A percentile compares a stretch with the other conserved stretches of the same genome.
These are phyloP conservation scores for Spisula subtruncata DNA, from an alignment of 2,888 invertebrate species.

Conservation along the genomic window DNA sequence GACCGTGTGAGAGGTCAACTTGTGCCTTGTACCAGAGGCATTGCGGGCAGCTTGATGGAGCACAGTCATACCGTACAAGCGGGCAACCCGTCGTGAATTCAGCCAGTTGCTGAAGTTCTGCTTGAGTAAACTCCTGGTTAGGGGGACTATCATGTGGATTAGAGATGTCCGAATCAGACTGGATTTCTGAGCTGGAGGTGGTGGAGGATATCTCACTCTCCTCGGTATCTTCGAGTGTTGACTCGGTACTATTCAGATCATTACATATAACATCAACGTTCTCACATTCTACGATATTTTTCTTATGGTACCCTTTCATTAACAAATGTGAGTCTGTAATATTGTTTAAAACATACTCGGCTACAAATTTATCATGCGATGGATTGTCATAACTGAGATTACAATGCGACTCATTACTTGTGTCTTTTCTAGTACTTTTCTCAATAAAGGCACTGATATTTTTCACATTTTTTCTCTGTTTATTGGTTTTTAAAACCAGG, in stretches of 20 bases:
- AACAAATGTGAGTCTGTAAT: conserved; percentile 69
- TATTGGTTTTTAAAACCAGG: conserved; percentile 54
- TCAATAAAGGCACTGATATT: conserved; percentile 86
- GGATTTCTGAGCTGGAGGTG: conserved; percentile 81
- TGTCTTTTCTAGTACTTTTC: conserved; percentile 33
- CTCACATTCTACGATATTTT: conserved; percentile 83
- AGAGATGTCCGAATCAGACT: conserved; percentile 80
- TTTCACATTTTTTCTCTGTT: conserved; percentile 82
- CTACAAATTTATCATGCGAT: conserved; percentile 73
- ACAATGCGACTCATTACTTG: conserved; percentile 62
- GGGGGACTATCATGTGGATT: conserved; percentile 63
- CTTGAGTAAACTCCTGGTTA: conserved; percentile 76
- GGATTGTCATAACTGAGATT: conserved; percentile 63
- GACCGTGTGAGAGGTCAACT: conserved; percentile 59
- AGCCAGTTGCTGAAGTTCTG: conserved; percentile 83
- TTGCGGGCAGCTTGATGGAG: conserved; percentile 84
- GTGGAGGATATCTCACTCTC: conserved; percentile 82
- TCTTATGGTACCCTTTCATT: conserved; percentile 71
- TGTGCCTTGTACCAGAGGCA: conserved; percentile 80
- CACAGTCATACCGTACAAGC: conserved; percentile 84
- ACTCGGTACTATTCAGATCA: conserved; percentile 82
- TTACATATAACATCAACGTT: conserved; percentile 87
- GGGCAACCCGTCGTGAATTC: conserved; percentile 85
- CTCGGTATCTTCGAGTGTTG: conserved; percentile 74
- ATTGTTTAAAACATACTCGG: conserved; percentile 82